Percentiles rank a stretch among this genome's conserved stretches.
These are phyloP conservation scores for Rhinoraja longicauda DNA, from an alignment of 2,797 vertebrate genomes.

Conservation along the genomic window DNA sequence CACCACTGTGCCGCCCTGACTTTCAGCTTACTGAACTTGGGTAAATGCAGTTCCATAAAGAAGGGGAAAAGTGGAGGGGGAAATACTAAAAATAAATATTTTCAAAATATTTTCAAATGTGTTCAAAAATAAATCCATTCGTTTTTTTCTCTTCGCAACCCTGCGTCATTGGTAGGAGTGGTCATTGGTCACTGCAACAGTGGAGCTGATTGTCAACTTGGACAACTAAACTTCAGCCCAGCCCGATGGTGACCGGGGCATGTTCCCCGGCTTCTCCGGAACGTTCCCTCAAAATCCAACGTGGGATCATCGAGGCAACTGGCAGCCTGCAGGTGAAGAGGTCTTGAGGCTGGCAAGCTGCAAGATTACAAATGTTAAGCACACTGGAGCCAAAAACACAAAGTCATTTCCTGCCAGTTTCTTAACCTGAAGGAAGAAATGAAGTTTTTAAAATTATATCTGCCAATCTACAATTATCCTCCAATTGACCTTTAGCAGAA, in stretches of 20 bases:
- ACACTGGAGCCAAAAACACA: neutral
- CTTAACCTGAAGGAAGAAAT: neutral
- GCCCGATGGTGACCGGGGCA: too few species aligned
- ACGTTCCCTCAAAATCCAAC: neutral
- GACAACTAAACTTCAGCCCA: neutral
- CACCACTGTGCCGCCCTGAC: too few species aligned
- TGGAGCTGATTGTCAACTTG: neutral
- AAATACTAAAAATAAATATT: neutral
- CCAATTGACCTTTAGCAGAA: neutral
- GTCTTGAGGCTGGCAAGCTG: neutral
- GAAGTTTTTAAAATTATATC: neutral
- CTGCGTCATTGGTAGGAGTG: neutral
- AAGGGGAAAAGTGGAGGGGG: neutral
- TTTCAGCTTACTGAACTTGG: neutral
- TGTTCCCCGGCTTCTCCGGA: neutral
- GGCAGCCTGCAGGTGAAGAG: neutral
- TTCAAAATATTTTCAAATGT: too few species aligned
- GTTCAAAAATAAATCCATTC: neutral
- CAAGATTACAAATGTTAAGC: neutral
- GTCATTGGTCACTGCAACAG: neutral
- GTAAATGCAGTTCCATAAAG: neutral
- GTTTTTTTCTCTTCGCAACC: neutral
- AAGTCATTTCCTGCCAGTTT: slow-evolving; percentile 5
- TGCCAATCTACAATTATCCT: neutral
- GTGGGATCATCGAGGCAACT: neutral